phyloP scores from a whole-genome alignment of 2,888 invertebrate genomes.

The Stegophylla sp. region DNA sequence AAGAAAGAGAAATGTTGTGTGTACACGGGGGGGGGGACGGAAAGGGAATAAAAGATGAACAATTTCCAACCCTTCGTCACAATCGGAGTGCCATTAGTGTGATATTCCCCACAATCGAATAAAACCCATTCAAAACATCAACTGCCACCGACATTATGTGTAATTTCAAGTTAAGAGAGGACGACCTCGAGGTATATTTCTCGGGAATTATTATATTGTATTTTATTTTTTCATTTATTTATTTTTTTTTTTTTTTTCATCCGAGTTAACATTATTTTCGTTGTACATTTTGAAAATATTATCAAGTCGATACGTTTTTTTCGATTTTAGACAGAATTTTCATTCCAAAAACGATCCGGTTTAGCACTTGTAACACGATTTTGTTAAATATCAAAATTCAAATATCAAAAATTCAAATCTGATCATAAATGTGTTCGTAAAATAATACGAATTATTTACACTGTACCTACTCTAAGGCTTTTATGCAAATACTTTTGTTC shows the following conservation, averaged over 20 bases:
- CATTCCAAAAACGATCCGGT: too few relatives aligned
- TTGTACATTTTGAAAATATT: background rate
- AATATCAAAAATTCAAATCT: too few relatives aligned
- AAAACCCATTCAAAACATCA: conserved; percentile 54
- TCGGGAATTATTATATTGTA: conserved; percentile 12
- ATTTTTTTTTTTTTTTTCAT: conserved; percentile 21
- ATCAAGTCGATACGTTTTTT: background rate
- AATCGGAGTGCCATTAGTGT: conserved; percentile 57
- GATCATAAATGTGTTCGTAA: too few relatives aligned
- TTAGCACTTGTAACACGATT: too few relatives aligned
- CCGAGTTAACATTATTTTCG: background rate
- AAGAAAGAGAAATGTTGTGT: conserved; percentile 25
- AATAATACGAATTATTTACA: too few relatives aligned
- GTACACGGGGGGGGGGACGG: too few relatives aligned
- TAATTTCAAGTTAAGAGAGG: conserved; percentile 37
- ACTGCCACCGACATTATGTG: conserved; percentile 44
- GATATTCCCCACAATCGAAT: conserved; percentile 52
- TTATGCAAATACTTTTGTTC: too few relatives aligned
- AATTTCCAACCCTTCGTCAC: conserved; percentile 54
- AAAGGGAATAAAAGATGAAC: conserved; percentile 50
- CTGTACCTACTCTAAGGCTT: too few relatives aligned
- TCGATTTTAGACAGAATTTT: too few relatives aligned
- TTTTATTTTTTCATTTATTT: too few relatives aligned
- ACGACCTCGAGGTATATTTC: conserved; percentile 13
- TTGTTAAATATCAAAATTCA: too few relatives aligned